Base-by-base conservation (phyloP, 2,113 vertebrate genomes). In the Austrofundulus limnaeus region DNA sequence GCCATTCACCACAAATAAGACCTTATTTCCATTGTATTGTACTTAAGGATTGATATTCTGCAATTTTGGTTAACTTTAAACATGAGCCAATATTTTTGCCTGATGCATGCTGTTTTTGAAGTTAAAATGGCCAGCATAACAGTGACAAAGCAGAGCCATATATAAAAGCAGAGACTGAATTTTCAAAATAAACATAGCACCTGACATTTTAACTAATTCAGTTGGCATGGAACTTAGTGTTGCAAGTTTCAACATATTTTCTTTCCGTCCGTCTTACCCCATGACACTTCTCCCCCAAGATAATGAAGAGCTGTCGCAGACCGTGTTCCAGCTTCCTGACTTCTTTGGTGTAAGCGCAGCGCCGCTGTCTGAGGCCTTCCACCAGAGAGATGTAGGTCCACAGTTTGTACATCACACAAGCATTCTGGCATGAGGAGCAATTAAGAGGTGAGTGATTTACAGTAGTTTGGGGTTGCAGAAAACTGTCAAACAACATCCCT, bases 321-420 rank as follows among this genome's bases (percentile, higher is more conserved):
- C 42, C 80, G 58, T n/a, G 2, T 1, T 37, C 28, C 50, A 86
- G 56, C 21, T 46, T 70, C 55, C 75, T 55, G 46, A 87, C 76
- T 0, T 86, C 76, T 39, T 55, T 65, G 38, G 75, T 83, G 75
- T 86, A 77, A 1, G 78, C 72, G 11, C 89, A 91, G 60, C 78
- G 80, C 6, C 78, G 65, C 14, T 72, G 45, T 51, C 85, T 63
- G 62, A 87, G 50, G 49, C 56, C 74, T 1, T 82, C 80, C 37
- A 91, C 56, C 53, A 79, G 34, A 15, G 72, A 73, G 50, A 86
- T 11, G 74, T 90, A 92, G 41, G 34, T 63, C 56, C 55, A 70
- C 60, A 91, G 86, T 61, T 78, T 84, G 41, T 83, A 24, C 80
- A 91, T 88, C 57, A 91, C 70, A 25, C 89, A 90, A 0, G 76